These are phyloP conservation scores for Chrysaora quinquecirrha DNA, from an alignment of 30 jellyfish, hydroid and myxozoan genomes.

Conservation along the genomic window DNA sequence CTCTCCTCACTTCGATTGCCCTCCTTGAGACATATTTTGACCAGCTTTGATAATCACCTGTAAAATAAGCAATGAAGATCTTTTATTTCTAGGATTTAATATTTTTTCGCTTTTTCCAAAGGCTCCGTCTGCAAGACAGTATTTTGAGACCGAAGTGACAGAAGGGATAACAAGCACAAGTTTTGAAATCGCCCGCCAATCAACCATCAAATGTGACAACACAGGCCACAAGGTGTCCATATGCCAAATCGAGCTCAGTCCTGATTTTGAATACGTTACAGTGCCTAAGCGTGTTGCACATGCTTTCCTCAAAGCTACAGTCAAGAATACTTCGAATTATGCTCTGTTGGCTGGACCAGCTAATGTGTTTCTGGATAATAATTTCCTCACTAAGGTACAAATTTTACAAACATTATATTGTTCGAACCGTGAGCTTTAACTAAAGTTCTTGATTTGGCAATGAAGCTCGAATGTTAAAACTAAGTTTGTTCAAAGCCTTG, in stretches of 20 bases:
- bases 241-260: conserved; percentile 75
- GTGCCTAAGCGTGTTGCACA: conserved; percentile 91
- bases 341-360: conserved; percentile 96
- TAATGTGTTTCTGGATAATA: conserved; percentile 87
- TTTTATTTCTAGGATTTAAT: too few relatives aligned
- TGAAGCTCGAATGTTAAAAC: not conserved
- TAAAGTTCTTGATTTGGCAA: not conserved
- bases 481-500: not conserved
- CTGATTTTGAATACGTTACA: conserved; percentile 78
- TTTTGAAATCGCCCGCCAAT: conserved; percentile 78
- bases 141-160: conserved; percentile 33
- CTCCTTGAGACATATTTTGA: too few relatives aligned
- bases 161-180: conserved; percentile 91
- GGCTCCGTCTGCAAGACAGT: not conserved
- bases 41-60: too few relatives aligned
- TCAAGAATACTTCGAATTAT: conserved; percentile 77
- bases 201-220: conserved; percentile 77
- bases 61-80: too few relatives aligned
- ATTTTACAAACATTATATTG: not conserved
- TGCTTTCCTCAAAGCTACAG: conserved; percentile 85
- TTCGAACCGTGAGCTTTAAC: not conserved
- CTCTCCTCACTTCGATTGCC: too few relatives aligned
- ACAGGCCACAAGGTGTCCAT: conserved; percentile 87
- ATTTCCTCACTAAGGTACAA: conserved; percentile 87
- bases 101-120: too few relatives aligned